phyloP scores from a whole-genome alignment of 2,113 vertebrate species.

The Eurypyga helias region DNA sequence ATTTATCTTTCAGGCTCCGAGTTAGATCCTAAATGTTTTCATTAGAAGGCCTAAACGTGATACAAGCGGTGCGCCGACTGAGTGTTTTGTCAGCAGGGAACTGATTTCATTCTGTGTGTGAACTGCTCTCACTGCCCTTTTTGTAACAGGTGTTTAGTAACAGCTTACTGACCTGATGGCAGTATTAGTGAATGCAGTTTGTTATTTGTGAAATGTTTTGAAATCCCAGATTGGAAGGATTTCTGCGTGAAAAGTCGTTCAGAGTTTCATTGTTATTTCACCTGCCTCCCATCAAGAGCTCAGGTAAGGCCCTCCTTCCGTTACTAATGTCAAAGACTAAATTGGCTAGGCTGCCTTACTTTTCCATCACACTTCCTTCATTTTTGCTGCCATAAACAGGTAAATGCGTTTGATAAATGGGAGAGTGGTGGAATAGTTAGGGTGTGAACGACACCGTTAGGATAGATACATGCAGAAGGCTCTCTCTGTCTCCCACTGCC shows the following conservation, averaged over 20 bases:
- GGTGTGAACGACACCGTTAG: not conserved
- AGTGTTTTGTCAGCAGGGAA: not conserved
- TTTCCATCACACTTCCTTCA: not conserved
- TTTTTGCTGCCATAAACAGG: not conserved
- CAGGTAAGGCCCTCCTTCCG: not conserved
- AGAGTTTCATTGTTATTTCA: not conserved
- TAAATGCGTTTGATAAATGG: not conserved
- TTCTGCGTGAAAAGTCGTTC: not conserved
- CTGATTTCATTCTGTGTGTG: not conserved
- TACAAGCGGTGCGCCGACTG: not conserved
- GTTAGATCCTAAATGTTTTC: not conserved
- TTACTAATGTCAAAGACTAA: not conserved
- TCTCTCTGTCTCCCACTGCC: not conserved
- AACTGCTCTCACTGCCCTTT: not conserved
- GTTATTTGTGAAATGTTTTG: not conserved
- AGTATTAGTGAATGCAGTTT: not conserved
- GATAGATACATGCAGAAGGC: not conserved
- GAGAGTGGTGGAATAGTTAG: not conserved
- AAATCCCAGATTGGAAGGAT: not conserved
- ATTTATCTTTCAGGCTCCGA: not conserved
- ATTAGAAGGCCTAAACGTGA: not conserved
- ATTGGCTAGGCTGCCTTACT: not conserved
- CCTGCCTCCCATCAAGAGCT: not conserved
- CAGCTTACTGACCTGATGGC: not conserved
- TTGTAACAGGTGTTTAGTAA: not conserved